Evolutionary conservation across 2,113 vertebrate genomes (phyloP).

Genomic region (Cnemophilus loriae): DNA sequence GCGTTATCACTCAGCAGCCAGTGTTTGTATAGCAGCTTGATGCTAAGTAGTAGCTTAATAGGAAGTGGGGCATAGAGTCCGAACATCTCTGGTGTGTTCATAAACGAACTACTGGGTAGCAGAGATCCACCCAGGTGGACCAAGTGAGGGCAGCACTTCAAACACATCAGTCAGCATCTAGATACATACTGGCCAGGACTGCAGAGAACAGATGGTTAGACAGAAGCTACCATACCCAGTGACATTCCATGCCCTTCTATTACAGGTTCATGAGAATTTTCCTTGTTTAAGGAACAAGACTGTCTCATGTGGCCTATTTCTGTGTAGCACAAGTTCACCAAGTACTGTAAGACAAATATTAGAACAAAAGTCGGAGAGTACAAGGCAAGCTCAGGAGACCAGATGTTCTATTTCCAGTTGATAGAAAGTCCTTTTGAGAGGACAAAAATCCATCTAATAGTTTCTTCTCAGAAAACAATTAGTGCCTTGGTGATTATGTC

Average conservation of each 20-base stretch:
- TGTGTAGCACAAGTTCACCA: not conserved
- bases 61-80: not conserved
- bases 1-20: not conserved
- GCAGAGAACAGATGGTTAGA: not conserved
- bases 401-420: not conserved
- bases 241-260: not conserved
- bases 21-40: not conserved
- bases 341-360: not conserved
- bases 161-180: not conserved
- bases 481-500: not conserved
- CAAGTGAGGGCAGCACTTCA: not conserved
- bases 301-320: not conserved
- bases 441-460: not conserved
- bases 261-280: not conserved
- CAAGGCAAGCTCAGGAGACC: not conserved
- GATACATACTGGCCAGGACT: not conserved
- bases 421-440: not conserved
- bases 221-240: not conserved
- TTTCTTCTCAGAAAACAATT: conserved; percentile 1
- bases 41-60: not conserved
- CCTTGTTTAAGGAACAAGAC: not conserved
- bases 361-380: not conserved
- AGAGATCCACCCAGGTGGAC: not conserved
- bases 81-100: not conserved
- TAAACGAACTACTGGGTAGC: not conserved